Evolutionary conservation across 2,888 invertebrate species (phyloP), one percentile per base, ranked within the genome.

Genomic region (Drosophila hamatofila): DNA sequence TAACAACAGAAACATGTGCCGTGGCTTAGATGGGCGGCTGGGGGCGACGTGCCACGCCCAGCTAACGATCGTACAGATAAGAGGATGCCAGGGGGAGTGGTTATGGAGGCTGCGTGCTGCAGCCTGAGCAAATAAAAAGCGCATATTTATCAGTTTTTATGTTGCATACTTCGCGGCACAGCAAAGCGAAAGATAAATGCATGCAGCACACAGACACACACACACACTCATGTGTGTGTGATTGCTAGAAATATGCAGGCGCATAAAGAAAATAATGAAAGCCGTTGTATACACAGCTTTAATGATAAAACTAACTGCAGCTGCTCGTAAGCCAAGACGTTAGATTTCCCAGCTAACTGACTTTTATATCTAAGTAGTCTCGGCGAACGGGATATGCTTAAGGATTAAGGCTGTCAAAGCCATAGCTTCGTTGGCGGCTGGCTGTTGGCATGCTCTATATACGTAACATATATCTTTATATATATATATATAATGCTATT

Each of bases 91-190:
- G 23, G 0, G 14, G 16, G 25, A 39, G 48, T 9, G 48, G 33
- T 3, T 5, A 6, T 25, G 48, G 54, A 46, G 33, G 55, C 59
- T 48, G 61, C 63, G 60, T 68, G 67, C 69, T 33, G 60, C 57
- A 48, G 62, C 44, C 51, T 55, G 33, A 18, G 60, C 62, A 68
- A 78, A 80, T 80, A 80, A 80, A 80, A 80, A 73, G 72, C 72
- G 67, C 83, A 80, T 80, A 78, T 78, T 83, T 83, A 83, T 81
- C 71, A 78, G 58, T 67, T 75, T 72, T 81, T 75, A 80, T 82
- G 80, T 66, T 78, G 86, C 80, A 83, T 86, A 83, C 83, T 70
- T 80, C 71, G 76, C 64, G 76, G 80, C 71, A 71, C 72, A 37
- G 48, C 58, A 52, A 68, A 58, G 78, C 62, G 52, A 52, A 27